These are phyloP conservation scores for Nesidiocoris tenuis DNA, from an alignment of 2,888 invertebrate genomes.

Conservation along the genomic window DNA sequence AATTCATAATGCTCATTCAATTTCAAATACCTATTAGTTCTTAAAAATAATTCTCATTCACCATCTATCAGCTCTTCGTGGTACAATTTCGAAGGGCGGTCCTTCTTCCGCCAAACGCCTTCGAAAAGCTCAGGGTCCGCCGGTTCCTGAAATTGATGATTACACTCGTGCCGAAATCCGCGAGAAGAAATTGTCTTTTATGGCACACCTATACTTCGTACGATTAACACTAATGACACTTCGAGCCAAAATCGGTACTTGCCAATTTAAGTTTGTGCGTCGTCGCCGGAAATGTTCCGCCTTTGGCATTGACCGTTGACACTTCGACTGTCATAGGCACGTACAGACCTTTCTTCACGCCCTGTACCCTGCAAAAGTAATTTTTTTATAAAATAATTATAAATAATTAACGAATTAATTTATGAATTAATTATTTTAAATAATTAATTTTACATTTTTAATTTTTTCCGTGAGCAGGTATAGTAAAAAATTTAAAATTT, in stretches of 20 bases:
- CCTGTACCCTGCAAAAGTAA: conserved; percentile 40
- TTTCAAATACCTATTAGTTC: too few species aligned
- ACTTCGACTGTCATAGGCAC: conserved; percentile 38
- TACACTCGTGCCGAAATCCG: too few species aligned
- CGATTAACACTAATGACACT: too few species aligned
- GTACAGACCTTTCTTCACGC: conserved; percentile 41
- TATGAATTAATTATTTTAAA: too few species aligned
- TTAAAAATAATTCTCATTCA: too few species aligned
- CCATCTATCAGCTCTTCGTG: conserved; percentile 44
- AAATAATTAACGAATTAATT: too few species aligned
- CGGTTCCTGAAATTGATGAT: conserved; percentile 38
- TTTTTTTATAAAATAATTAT: too few species aligned
- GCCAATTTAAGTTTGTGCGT: conserved; percentile 36
- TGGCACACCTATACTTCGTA: neutral
- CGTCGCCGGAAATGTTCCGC: conserved; percentile 40
- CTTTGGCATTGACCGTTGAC: conserved; percentile 34
- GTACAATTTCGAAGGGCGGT: conserved; percentile 46
- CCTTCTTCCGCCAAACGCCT: conserved; percentile 40
- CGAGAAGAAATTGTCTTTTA: neutral
- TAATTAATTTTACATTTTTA: too few species aligned
- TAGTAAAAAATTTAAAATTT: too few species aligned
- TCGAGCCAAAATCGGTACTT: too few species aligned
- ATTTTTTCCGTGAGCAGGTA: too few species aligned
- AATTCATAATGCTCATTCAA: too few species aligned
- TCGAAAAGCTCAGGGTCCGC: conserved; percentile 34